phyloP scores from a whole-genome alignment of 2,888 invertebrate species.

The Eupelmus urozonus region DNA sequence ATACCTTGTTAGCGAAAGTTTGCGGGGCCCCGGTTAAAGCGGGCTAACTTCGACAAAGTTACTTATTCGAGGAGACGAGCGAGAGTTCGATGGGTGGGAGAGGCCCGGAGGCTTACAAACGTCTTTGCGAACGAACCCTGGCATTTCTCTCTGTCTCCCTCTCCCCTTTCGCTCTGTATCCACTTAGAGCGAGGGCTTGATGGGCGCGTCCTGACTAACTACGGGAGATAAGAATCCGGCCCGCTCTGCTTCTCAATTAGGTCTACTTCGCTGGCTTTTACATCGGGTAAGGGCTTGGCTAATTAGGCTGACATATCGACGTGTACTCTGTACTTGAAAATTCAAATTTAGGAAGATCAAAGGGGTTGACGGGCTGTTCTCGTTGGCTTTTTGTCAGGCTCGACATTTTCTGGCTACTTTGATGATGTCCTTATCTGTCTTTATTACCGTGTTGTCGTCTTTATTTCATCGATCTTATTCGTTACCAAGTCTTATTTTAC shows the following conservation, averaged over 20 bases:
- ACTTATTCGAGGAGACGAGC: conserved; percentile 25
- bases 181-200: conserved; percentile 5
- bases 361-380: no score
- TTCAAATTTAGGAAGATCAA: no score
- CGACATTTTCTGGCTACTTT: no score
- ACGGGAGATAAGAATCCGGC: conserved; percentile 1
- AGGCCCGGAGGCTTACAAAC: conserved; percentile 22
- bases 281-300: no score
- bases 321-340: no score
- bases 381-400: no score
- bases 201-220: background rate
- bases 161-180: background rate
- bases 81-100: no score
- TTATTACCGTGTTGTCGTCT: no score
- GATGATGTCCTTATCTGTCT: no score
- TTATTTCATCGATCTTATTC: no score
- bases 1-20: conserved; percentile 44
- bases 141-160: conserved; percentile 2
- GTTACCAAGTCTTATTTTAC: no score
- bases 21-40: conserved; percentile 16
- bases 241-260: background rate
- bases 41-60: conserved; percentile 32
- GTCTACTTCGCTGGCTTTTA: background rate
- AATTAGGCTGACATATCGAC: no score
- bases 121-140: conserved; percentile 15